Base-by-base conservation (phyloP, 2,797 vertebrate genomes). In the Tangara arthus region DNA sequence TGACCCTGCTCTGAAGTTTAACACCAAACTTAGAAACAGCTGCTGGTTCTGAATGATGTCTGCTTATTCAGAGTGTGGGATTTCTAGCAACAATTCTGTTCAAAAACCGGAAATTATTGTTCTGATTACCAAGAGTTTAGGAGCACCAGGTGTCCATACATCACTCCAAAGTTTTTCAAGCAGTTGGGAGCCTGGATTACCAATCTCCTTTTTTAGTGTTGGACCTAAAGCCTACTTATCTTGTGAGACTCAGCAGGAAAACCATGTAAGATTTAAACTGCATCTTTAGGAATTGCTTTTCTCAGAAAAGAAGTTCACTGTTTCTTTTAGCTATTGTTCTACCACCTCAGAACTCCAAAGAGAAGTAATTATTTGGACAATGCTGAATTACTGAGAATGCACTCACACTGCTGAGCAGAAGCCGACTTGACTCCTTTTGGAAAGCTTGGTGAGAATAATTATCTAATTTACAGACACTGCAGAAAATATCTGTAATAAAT, bases 391-490 rank as follows among this genome's bases (percentile, higher is more conserved):
- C 78, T 93, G 56, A 92, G 73, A 92, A 82, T 41, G 20, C n/a
- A 61, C 13, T 60, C 8, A 63, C 66, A 55, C 30, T 71, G 65
- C 89, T 82, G 86, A 95, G 92, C 46, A 75, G 84, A 88, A 96
- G 23, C 13, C 1, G 0, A 84, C 83, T 93, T 94, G 89, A 94
- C 66, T 94, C 55, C 68, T 88, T 91, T 89, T 85, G 61, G 87
- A 96, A 96, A 90, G 70, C 81, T 89, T 86, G 55, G 94, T 80
- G 79, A 94, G 87, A 95, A 96, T 94, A 94, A 96, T 95, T 94
- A 94, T 84, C 95, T 90, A 94, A 97, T 97, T 96, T 95, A 93
- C 85, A 95, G 93, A 91, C 81, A 86, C 42, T 94, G 92, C 81
- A 95, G 87, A 96, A 96, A 96, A 95, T 96, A 52, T 80, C 87